Percentiles rank a stretch among this genome's conserved stretches.
These are phyloP conservation scores for Drosophila koepferae DNA, from an alignment of 2,888 invertebrate species.

Conservation along the genomic window DNA sequence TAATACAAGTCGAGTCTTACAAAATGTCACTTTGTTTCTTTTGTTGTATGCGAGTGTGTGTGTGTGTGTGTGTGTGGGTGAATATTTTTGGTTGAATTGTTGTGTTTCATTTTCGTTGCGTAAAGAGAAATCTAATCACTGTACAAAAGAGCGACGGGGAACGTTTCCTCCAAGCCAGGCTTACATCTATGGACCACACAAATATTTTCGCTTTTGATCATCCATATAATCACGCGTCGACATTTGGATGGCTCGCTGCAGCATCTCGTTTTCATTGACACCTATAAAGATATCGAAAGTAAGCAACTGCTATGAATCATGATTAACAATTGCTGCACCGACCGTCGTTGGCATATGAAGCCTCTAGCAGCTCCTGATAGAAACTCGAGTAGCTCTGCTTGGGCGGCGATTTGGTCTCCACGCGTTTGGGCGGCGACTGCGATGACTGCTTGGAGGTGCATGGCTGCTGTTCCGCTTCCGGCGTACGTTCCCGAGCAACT, in stretches of 20 bases:
- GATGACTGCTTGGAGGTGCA: constrained; percentile 83
- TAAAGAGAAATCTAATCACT: constrained; percentile 67
- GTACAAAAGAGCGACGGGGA: constrained; percentile 52
- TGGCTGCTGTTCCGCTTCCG: constrained; percentile 79
- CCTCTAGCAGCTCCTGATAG: constrained; percentile 85
- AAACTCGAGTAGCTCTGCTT: constrained; percentile 80
- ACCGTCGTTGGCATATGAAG: constrained; percentile 84
- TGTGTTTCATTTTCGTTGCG: constrained; percentile 63
- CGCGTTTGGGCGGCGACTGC: constrained; percentile 71
- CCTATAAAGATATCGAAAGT: constrained; percentile 28
- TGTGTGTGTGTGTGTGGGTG: constrained; percentile 10
- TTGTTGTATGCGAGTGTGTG: constrained; percentile 8
- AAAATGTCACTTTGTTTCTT: constrained; percentile 19
- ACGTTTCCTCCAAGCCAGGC: background rate
- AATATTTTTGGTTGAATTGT: constrained; percentile 45
- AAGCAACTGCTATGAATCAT: background rate
- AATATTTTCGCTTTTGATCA: constrained; percentile 84
- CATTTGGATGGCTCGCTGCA: constrained; percentile 84
- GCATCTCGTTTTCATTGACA: constrained; percentile 84
- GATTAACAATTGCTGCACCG: constrained; percentile 17
- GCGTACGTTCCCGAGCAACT: constrained; percentile 63
- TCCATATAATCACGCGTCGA: constrained; percentile 85
- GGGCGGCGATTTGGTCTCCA: constrained; percentile 43
- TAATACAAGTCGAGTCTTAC: constrained; percentile 47
- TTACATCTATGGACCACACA: constrained; percentile 75